Percentiles rank a stretch among this genome's conserved stretches.
Conservation (phyloP, 1,140 invertebrate species). For the Drosophila pseudoobscura region DNA sequence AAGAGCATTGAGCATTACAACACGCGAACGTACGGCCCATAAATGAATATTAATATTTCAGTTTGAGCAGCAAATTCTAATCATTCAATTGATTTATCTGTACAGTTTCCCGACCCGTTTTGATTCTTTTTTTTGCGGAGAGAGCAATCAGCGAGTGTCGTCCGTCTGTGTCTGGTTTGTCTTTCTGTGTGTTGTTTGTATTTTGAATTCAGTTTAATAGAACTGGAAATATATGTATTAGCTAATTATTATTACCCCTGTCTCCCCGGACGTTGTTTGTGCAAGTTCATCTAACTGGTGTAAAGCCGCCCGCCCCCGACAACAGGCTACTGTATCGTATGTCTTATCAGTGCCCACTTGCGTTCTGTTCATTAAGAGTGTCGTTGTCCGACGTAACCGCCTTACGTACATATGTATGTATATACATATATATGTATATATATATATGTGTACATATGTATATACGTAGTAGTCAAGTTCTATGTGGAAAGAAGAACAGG, state of each 20-base stretch:
- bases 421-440: too few relatives aligned
- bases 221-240: slow-evolving; percentile 49
- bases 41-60: slow-evolving; percentile 36
- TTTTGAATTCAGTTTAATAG: slow-evolving; percentile 50
- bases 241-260: slow-evolving; percentile 49
- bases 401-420: slow-evolving; percentile 4
- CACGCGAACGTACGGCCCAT: slow-evolving; percentile 33
- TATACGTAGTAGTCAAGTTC: too few relatives aligned
- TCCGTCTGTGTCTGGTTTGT: slow-evolving; percentile 10
- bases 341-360: slow-evolving; percentile 27
- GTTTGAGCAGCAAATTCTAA: slow-evolving; percentile 6
- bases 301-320: background rate
- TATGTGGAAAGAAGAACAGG: slow-evolving; percentile 12
- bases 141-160: slow-evolving; percentile 30
- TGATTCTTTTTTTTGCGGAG: slow-evolving; percentile 39
- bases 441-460: too few relatives aligned
- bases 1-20: slow-evolving; percentile 43
- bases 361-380: too few relatives aligned
- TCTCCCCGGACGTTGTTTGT: slow-evolving; percentile 12
- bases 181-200: slow-evolving; percentile 30
- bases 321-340: background rate
- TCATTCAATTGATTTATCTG: slow-evolving; percentile 50
- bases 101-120: slow-evolving; percentile 5
- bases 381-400: slow-evolving; percentile 18
- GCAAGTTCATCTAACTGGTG: background rate